Percentiles rank a stretch among this genome's conserved stretches.
Evolutionary conservation across 2,113 vertebrate species (phyloP).

Genomic region (Percina caprodes): DNA sequence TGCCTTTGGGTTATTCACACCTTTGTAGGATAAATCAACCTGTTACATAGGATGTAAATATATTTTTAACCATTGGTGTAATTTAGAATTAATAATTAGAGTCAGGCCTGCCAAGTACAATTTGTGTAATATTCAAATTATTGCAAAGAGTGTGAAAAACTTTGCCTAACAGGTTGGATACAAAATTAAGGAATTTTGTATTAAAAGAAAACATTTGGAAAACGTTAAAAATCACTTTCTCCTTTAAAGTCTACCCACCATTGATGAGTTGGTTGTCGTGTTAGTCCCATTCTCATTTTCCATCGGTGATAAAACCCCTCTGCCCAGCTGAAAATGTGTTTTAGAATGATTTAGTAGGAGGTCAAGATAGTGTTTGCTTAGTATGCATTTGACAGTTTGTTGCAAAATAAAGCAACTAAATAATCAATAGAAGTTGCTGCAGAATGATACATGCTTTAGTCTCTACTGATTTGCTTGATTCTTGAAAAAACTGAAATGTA

Average conservation of each 20-base stretch:
- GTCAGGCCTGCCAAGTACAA: too few relatives aligned
- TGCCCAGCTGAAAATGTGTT: neutral
- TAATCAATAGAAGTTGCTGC: neutral
- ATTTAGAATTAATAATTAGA: too few relatives aligned
- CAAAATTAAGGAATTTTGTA: too few relatives aligned
- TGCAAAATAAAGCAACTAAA: neutral
- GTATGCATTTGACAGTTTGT: neutral
- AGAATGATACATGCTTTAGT: neutral
- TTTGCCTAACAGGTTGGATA: too few relatives aligned
- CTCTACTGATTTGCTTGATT: neutral
- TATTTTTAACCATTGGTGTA: neutral
- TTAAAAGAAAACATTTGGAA: too few relatives aligned
- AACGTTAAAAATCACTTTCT: too few relatives aligned
- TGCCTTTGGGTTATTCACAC: too few relatives aligned
- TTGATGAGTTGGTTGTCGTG: neutral
- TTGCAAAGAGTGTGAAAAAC: too few relatives aligned
- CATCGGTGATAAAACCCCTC: fast-evolving
- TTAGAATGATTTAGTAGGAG: neutral
- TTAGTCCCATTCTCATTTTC: neutral
- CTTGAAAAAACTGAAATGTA: neutral
- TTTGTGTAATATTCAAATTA: too few relatives aligned
- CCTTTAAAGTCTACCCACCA: neutral
- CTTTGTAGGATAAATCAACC: neutral
- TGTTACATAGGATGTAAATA: neutral
- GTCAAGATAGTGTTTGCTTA: neutral